Evolutionary conservation across 2,888 invertebrate species (phyloP).

Genomic region (Chloroclystis v-ata): DNA sequence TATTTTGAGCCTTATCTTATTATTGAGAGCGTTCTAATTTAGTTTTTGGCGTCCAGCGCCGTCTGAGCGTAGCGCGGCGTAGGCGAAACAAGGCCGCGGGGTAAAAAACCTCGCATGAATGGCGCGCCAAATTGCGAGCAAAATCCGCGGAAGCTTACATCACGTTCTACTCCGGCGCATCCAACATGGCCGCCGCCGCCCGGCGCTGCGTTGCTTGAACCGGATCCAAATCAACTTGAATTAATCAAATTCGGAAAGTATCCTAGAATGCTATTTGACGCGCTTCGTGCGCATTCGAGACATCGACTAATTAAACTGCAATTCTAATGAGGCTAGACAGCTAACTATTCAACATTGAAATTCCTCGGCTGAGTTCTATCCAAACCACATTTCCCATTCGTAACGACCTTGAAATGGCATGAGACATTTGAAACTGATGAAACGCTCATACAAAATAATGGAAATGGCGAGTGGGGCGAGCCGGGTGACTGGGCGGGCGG

Average conservation of each 20-base stretch:
- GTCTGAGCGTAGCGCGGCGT: constrained; percentile 42
- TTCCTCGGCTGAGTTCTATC: not conserved
- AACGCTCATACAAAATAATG: constrained; percentile 13
- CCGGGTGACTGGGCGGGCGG: constrained; percentile 18
- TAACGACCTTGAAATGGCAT: constrained; percentile 1
- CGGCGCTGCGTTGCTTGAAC: constrained; percentile 15
- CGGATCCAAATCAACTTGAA: constrained; percentile 23
- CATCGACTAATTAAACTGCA: constrained; percentile 19
- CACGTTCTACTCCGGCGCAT: constrained; percentile 43
- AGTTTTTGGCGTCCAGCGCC: constrained; percentile 46
- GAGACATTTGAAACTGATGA: constrained; percentile 5
- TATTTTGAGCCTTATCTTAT: constrained; percentile 14
- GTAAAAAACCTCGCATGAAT: constrained; percentile 69
- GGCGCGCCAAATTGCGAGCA: constrained; percentile 56
- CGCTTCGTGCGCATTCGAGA: constrained; percentile 19
- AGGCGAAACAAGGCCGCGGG: constrained; percentile 64
- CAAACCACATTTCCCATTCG: not conserved
- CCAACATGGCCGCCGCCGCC: constrained; percentile 34
- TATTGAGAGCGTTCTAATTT: constrained; percentile 54
- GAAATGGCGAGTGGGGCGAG: constrained; percentile 24
- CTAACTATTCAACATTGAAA: constrained; percentile 11
- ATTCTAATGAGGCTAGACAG: constrained; percentile 12
- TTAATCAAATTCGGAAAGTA: constrained; percentile 19
- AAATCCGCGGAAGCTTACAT: constrained; percentile 57
- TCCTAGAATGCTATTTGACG: constrained; percentile 17